A percentile compares a stretch with the other conserved stretches of the same genome.
Conservation (phyloP, 1,140 invertebrate species). For the Diabrotica undecimpunctata region DNA sequence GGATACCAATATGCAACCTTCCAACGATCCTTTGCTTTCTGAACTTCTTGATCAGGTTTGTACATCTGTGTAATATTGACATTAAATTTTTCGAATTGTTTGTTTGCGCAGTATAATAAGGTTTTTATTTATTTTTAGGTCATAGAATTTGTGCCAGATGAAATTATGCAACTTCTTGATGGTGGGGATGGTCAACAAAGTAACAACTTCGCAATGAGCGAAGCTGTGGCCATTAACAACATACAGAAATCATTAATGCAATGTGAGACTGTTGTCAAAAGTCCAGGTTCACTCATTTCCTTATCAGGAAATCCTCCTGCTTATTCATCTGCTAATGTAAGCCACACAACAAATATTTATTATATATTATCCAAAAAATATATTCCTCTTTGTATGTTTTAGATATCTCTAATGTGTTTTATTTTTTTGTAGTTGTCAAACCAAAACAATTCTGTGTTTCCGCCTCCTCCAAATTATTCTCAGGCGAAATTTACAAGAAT, state of each 20-base stretch:
- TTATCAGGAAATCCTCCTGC: conserved; percentile 59
- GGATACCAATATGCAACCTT: conserved; percentile 46
- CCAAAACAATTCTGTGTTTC: conserved; percentile 32
- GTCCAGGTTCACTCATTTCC: conserved; percentile 60
- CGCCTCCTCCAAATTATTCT: conserved; percentile 51
- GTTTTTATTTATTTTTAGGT: conserved; percentile 44
- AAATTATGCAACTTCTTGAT: conserved; percentile 53
- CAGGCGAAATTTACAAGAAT: conserved; percentile 26
- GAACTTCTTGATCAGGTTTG: conserved; percentile 70
- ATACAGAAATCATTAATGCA: conserved; percentile 90
- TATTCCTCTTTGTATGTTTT: too few relatives aligned
- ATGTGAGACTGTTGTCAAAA: conserved; percentile 62
- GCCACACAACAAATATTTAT: conserved; percentile 25
- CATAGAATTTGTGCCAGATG: conserved; percentile 71
- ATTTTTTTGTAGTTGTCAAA: conserved; percentile 20
- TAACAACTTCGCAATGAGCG: conserved; percentile 54
- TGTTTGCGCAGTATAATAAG: too few relatives aligned
- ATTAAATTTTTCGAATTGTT: too few relatives aligned
- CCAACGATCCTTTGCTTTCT: conserved; percentile 69
- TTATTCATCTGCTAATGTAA: conserved; percentile 62
- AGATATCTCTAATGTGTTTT: neutral
- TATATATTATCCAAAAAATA: too few relatives aligned
- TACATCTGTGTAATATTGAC: too few relatives aligned
- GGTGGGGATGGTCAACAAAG: conserved; percentile 45
- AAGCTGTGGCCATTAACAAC: conserved; percentile 81